A percentile compares a stretch with the other conserved stretches of the same genome.
phyloP scores from a whole-genome alignment of 1,140 invertebrate genomes.

The Orussus abietinus region DNA sequence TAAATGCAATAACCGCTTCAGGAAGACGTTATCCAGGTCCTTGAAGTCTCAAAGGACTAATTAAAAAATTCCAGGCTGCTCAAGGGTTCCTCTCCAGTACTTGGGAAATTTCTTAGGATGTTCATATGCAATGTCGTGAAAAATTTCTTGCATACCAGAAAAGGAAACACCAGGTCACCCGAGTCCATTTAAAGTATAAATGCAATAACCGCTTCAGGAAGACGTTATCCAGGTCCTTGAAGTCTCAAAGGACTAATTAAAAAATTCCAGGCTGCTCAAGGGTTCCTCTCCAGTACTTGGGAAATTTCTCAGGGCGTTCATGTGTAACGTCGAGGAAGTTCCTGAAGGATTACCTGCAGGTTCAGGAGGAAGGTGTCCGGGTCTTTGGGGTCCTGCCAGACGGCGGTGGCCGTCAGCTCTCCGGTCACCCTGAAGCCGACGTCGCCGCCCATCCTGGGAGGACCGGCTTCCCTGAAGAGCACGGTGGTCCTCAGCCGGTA shows the following conservation, averaged over 20 bases:
- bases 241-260: slow-evolving; percentile 6
- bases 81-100: no score
- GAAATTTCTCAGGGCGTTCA: slow-evolving; percentile 1
- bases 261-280: background rate
- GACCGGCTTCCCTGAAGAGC: slow-evolving; percentile 51
- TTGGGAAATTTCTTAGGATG: background rate
- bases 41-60: slow-evolving; percentile 7
- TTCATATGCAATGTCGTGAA: background rate
- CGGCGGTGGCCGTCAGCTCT: slow-evolving; percentile 48
- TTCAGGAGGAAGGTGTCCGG: slow-evolving; percentile 45
- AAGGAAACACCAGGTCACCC: no score
- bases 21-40: background rate
- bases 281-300: no score
- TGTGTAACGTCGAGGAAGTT: background rate
- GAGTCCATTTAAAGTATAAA: background rate
- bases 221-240: background rate
- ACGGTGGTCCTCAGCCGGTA: slow-evolving; percentile 53
- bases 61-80: background rate
- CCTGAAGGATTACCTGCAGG: slow-evolving; percentile 41
- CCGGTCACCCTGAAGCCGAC: slow-evolving; percentile 59
- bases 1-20: background rate
- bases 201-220: background rate
- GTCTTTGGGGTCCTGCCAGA: slow-evolving; percentile 55
- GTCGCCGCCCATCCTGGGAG: slow-evolving; percentile 47
- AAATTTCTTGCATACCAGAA: no score